phyloP scores from a whole-genome alignment of 2,797 vertebrate species.

The Botia almorhae region DNA sequence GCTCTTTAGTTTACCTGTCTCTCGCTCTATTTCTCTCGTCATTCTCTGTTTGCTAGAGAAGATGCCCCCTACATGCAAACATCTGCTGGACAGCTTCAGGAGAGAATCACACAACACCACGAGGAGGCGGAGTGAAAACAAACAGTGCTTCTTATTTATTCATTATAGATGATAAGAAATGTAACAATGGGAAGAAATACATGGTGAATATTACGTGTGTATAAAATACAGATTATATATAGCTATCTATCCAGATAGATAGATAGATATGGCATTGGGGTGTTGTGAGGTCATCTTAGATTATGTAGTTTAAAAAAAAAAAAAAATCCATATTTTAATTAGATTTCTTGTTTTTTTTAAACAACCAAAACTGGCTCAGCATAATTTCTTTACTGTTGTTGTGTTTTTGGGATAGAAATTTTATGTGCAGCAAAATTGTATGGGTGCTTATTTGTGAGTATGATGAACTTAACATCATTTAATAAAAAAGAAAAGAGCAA shows the following conservation, averaged over 20 bases:
- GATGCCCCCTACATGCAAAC: conserved; percentile 43
- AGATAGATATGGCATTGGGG: conserved; percentile 48
- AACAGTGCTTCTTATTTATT: conserved; percentile 83
- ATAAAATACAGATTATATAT: conserved; percentile 60
- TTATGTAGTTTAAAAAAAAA: conserved; percentile 40
- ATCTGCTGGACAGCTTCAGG: conserved; percentile 47
- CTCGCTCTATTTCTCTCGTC: conserved; percentile 19
- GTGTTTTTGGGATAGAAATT: conserved; percentile 56
- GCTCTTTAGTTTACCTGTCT: background rate
- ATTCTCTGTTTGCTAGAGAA: conserved; percentile 28
- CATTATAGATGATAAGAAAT: conserved; percentile 70
- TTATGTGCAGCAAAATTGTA: conserved; percentile 49
- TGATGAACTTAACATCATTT: background rate
- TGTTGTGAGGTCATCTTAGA: conserved; percentile 56
- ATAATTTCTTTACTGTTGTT: conserved; percentile 39
- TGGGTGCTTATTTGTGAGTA: conserved; percentile 43
- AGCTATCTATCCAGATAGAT: background rate
- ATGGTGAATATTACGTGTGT: conserved; percentile 54
- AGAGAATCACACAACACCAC: conserved; percentile 57
- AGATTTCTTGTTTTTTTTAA: conserved; percentile 49
- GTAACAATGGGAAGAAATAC: conserved; percentile 58
- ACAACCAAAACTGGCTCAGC: conserved; percentile 43
- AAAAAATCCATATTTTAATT: conserved; percentile 77
- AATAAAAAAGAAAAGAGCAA: background rate
- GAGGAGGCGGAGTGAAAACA: conserved; percentile 51